Conservation (phyloP, 2,113 vertebrate genomes). For the Actenoides hombroni region DNA sequence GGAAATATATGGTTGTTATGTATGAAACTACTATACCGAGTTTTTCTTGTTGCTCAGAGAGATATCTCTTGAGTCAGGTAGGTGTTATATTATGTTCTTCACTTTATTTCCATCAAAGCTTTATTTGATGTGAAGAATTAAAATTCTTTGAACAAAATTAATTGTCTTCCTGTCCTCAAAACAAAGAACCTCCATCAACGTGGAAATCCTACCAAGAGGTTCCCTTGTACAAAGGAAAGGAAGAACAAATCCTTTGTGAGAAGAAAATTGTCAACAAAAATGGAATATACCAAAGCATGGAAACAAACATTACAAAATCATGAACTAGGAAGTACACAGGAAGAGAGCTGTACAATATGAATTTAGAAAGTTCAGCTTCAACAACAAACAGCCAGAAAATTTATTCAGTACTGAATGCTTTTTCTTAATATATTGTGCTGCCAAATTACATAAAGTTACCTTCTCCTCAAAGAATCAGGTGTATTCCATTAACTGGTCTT, state of each 20-base stretch:
- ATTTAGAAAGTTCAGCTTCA: neutral
- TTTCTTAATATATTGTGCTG: neutral
- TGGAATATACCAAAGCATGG: neutral
- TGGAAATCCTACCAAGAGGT: neutral
- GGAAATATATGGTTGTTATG: neutral
- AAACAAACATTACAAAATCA: neutral
- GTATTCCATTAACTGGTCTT: neutral
- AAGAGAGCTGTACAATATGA: neutral
- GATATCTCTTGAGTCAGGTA: neutral
- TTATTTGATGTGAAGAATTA: neutral
- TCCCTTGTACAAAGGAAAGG: neutral
- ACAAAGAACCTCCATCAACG: neutral
- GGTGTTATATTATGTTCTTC: neutral
- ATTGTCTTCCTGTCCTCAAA: neutral
- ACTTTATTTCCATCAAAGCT: neutral
- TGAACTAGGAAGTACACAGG: neutral
- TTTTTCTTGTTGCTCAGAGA: neutral
- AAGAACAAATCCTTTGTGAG: neutral
- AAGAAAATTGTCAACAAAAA: neutral
- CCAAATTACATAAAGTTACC: neutral
- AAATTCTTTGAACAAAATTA: neutral
- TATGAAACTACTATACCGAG: neutral
- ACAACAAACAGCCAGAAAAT: neutral
- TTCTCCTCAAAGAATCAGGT: neutral
- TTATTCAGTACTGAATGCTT: neutral